Percentiles rank a stretch among this genome's conserved stretches.
phyloP scores from a whole-genome alignment of 2,888 invertebrate species.

The Ganaspis brasiliensis region DNA sequence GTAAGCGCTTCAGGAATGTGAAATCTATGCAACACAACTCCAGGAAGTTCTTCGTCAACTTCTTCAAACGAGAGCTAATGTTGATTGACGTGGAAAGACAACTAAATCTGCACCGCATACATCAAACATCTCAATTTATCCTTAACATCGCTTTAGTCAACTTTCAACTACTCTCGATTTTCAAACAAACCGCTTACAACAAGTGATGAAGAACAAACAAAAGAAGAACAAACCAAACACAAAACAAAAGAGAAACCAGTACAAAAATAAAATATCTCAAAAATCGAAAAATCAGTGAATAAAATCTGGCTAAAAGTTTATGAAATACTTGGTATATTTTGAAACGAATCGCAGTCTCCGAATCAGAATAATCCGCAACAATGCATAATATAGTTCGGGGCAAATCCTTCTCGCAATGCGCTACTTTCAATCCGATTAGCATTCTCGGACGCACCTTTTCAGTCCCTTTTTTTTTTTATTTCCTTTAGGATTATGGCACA shows the following conservation, averaged over 20 bases:
- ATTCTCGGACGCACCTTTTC: conserved; percentile 22
- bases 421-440: conserved; percentile 38
- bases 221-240: no score
- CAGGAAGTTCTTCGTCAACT: neutral
- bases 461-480: neutral
- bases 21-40: conserved; percentile 62
- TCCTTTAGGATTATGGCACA: neutral
- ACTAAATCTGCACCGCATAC: conserved; percentile 1
- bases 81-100: conserved; percentile 36
- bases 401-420: conserved; percentile 20
- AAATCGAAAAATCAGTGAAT: neutral
- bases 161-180: neutral
- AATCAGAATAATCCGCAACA: conserved; percentile 26
- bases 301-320: neutral
- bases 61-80: conserved; percentile 23
- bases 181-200: no score
- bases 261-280: no score
- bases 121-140: no score
- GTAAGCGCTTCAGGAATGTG: conserved; percentile 65
- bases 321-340: neutral
- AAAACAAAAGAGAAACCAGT: no score
- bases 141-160: neutral
- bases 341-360: neutral
- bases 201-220: no score
- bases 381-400: conserved; percentile 8